Percentiles rank a stretch among this genome's conserved stretches.
Conservation (phyloP, 2,113 vertebrate species). For the Rhadina sibilatrix region DNA sequence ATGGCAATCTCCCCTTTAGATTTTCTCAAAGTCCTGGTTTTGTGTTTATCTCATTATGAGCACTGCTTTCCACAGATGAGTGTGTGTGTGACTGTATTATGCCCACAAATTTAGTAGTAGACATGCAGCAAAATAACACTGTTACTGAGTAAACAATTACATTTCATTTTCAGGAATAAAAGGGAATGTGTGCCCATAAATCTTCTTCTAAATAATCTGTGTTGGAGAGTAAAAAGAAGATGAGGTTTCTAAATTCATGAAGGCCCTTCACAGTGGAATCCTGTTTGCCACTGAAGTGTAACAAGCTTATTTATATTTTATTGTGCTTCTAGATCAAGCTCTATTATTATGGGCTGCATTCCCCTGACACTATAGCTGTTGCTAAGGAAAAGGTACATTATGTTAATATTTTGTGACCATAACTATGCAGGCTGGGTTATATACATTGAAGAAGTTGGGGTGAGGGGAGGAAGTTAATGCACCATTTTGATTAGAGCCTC, state of each 20-base stretch:
- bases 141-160: constrained; percentile 26
- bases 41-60: background rate
- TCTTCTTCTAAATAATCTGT: constrained; percentile 12
- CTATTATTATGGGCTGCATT: constrained; percentile 14
- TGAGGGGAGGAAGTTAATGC: background rate
- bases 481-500: background rate
- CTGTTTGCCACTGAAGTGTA: constrained; percentile 12
- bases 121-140: background rate
- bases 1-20: background rate
- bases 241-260: constrained; percentile 38
- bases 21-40: background rate
- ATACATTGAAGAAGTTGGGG: background rate
- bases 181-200: background rate
- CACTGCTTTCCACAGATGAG: background rate
- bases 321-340: constrained; percentile 44
- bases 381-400: constrained; percentile 26
- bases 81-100: background rate
- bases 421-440: background rate
- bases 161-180: constrained; percentile 43
- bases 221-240: constrained; percentile 26
- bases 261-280: background rate
- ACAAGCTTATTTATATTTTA: constrained; percentile 57
- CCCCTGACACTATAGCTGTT: background rate
- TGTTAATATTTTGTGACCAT: constrained; percentile 42
- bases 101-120: background rate